Base-by-base conservation (phyloP, 2,113 vertebrate genomes). In the Heliornis fulica region DNA sequence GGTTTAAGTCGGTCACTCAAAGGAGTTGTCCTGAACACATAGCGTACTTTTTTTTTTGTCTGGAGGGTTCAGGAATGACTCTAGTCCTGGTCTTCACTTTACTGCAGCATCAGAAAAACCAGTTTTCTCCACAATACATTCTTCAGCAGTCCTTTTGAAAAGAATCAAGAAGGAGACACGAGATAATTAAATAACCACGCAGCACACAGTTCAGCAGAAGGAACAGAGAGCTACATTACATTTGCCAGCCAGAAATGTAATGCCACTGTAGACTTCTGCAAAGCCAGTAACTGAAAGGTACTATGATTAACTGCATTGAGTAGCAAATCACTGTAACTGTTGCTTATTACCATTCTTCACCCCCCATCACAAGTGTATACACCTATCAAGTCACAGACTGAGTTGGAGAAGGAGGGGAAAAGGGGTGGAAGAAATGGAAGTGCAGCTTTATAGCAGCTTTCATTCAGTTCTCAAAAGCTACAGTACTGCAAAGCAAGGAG, bases 121-220 rank as follows among this genome's bases (percentile, higher is more conserved):
- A 88, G 88, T 43, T 92, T 82, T 65, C 29, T 80, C 81, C 78
- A 26, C 56, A 92, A 85, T 5, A 70, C 31, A 41, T 46, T 89
- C 89, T 85, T 95, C 92, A 87, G 1, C 2, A 48, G 72, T 68
- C 85, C 78, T 88, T 89, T 75, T 63, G 80, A 74, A 77, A 63
- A 32, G 43, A 74, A 51, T 94, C 89, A 82, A 90, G 78, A 93
- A 86, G 87, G 40, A 97, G 78, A 93, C 31, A 89, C 4, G 79
- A 93, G 78, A 94, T 50, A 95, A 93, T 1, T 72, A 34, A 93
- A 59, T 83, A 76, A 87, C 50, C 78, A 88, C 70, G 74, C 59
- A 91, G 75, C 71, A 87, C 9, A 26, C n/a, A 90, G 86, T 31
- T 86, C 81, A 83, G 86, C 40, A 77, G 64, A 56, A 69, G 72